Percentiles rank a stretch among this genome's conserved stretches.
Evolutionary conservation across 2,113 vertebrate genomes (phyloP).

Genomic region (Hippocampus guttulatus): DNA sequence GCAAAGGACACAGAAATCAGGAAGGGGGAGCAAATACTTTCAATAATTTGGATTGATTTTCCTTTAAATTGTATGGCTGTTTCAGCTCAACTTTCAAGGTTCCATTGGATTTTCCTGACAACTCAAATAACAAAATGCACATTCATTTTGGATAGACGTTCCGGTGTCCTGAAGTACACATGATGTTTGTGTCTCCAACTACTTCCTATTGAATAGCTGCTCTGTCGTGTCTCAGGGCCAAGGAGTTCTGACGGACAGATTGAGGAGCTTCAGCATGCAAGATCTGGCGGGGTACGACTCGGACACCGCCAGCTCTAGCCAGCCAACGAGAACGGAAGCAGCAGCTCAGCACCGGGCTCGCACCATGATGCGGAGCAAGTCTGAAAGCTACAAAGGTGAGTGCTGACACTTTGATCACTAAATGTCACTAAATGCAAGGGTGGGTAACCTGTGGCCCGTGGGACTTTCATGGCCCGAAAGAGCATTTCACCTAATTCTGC

Average conservation of each 20-base stretch:
- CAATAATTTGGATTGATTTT: no score
- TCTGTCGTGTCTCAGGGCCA: constrained; percentile 76
- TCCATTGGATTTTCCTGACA: no score
- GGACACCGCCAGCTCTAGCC: constrained; percentile 66
- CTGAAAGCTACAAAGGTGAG: constrained; percentile 83
- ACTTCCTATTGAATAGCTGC: background rate
- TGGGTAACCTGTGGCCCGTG: background rate
- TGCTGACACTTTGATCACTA: no score
- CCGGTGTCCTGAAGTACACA: background rate
- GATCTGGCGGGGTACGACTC: constrained; percentile 86
- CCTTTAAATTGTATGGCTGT: no score
- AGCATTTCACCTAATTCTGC: background rate
- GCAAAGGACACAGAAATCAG: no score
- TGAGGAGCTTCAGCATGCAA: constrained; percentile 99
- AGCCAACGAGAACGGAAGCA: constrained; percentile 64
- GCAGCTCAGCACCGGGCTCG: constrained; percentile 79
- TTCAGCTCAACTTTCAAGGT: no score
- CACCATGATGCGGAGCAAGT: constrained; percentile 84
- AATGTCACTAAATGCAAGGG: background rate
- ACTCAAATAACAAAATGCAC: background rate
- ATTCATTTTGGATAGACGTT: background rate
- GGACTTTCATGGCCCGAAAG: background rate
- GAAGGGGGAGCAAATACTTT: no score
- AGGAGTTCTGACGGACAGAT: constrained; percentile 91
- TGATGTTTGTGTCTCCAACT: background rate